Evolutionary conservation across 2,113 vertebrate species (phyloP).

Genomic region (Taxidea taxus): DNA sequence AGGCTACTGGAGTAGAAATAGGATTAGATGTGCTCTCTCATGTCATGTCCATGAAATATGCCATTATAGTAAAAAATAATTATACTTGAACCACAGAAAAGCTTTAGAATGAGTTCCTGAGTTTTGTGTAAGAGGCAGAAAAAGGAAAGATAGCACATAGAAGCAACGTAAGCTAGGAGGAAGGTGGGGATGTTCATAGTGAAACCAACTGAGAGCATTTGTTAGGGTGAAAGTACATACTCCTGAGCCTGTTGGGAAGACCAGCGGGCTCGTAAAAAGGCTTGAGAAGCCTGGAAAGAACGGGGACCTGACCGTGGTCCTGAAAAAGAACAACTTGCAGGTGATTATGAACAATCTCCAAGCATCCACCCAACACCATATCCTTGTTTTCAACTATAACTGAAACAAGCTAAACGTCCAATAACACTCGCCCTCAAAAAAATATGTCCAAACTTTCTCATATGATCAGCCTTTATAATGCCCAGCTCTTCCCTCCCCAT

Average conservation of each 20-base stretch:
- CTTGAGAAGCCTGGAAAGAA: not conserved
- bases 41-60: not conserved
- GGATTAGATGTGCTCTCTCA: not conserved
- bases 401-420: not conserved
- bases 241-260: not conserved
- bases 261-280: not conserved
- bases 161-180: not conserved
- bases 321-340: constrained; percentile 52
- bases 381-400: not conserved
- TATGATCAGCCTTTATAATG: not conserved
- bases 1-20: not conserved
- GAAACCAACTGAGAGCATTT: not conserved
- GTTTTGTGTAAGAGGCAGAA: not conserved
- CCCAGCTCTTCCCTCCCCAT: not conserved
- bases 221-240: not conserved
- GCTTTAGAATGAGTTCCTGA: not conserved
- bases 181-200: not conserved
- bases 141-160: not conserved
- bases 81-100: not conserved
- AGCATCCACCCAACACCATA: not conserved
- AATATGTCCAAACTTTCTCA: constrained; percentile 13
- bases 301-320: constrained; percentile 74
- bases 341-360: not conserved
- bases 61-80: not conserved
- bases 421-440: not conserved